Evolutionary conservation across 92 coral and sea anemone species (phyloP), one percentile per base, ranked within the genome.

Genomic region (Porites lobata): DNA sequence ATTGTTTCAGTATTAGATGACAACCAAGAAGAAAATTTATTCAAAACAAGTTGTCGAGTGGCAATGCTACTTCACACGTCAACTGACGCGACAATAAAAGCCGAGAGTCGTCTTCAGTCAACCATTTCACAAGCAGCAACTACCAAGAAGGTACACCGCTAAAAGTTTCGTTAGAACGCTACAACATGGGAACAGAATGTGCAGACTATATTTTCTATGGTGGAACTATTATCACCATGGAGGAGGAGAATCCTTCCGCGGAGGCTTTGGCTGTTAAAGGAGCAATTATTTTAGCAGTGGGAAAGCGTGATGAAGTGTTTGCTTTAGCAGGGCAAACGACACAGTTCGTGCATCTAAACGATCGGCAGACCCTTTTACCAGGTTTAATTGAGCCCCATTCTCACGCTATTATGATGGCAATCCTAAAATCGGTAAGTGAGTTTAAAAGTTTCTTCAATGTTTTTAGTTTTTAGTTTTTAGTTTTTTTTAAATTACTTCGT

Each of bases 301-400:
- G 96, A 26, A 77, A 78, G 12, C 52, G 76, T 9, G 73, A 89
- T 13, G 78, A 89, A 0, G 88, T 94, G 56, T 62, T 83, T 29
- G 50, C 47, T 22, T 70, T 62, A 22, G 77, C 65, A 9, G 93
- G 91, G 1, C 57, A 79, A 21, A 5, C 79, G 10, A 94, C 94
- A 38, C 18, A 62, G 72, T 76, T 74, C 53, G 71, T 94, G 61
- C 7, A 82, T 13, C 90, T 94, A 62, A 76, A 26, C 29, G 29
- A 64, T 70, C 80, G 78, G 1, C 89, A 94, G 70, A 94, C 95
- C 0, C 90, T 94, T 50, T 79, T 94, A 38, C 97, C 97, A 17
- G 97, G 97, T 6, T 89, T 94, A 7, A 94, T 94, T 70, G 97
- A 94, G 61, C 91, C 94, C 2, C 97, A 94, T 64, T 65, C 38